phyloP scores from a whole-genome alignment of 2,797 vertebrate species.

The Acanthopagrus latus region DNA sequence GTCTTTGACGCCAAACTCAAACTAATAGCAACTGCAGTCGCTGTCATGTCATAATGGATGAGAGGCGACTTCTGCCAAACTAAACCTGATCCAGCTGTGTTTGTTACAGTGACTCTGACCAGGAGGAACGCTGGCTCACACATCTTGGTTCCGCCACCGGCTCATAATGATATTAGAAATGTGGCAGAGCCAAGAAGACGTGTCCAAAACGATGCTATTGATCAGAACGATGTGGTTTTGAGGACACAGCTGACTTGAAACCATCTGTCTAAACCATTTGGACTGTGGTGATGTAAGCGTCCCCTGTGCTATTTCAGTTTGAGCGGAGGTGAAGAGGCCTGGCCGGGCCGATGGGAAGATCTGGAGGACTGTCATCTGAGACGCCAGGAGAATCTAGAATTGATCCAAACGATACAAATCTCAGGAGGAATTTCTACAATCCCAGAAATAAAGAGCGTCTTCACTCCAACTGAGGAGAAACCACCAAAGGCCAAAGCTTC shows the following conservation, averaged over 20 bases:
- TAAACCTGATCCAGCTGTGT: conserved; percentile 40
- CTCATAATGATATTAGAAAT: neutral
- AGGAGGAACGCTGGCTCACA: neutral
- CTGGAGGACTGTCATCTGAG: neutral
- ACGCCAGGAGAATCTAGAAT: neutral
- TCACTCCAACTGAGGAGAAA: neutral
- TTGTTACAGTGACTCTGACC: conserved; percentile 9
- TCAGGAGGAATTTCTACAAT: neutral
- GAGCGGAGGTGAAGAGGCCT: neutral
- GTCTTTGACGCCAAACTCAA: neutral
- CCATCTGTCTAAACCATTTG: conserved; percentile 45
- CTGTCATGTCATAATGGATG: conserved; percentile 30
- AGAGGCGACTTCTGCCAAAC: conserved; percentile 9
- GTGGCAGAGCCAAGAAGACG: conserved; percentile 25
- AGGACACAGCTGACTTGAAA: conserved; percentile 21
- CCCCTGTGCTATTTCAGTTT: neutral
- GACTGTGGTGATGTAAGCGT: conserved; percentile 11
- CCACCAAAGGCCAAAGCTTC: neutral
- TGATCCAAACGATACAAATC: neutral
- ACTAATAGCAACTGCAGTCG: conserved; percentile 2
- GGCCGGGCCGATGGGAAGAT: neutral
- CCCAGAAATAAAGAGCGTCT: neutral
- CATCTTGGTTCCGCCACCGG: neutral
- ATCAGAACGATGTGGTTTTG: conserved; percentile 22
- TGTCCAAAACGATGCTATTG: neutral